phyloP scores from a whole-genome alignment of 2,888 invertebrate species.

The Lordiphosa andalusiaca region DNA sequence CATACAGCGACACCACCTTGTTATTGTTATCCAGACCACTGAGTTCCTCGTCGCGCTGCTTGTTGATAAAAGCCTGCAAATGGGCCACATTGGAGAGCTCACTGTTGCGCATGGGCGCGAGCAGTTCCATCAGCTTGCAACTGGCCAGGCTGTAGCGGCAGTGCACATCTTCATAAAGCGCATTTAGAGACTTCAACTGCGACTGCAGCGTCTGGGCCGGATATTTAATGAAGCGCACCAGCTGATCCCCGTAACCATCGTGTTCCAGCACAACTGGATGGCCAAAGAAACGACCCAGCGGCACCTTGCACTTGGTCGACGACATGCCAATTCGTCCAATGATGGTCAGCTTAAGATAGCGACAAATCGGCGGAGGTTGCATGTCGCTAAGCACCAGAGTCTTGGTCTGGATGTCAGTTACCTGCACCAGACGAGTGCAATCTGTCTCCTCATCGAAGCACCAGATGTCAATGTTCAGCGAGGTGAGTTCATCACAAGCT shows the following conservation, averaged over 20 bases:
- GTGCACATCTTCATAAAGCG: constrained; percentile 89
- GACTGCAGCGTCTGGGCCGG: constrained; percentile 77
- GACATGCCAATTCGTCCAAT: constrained; percentile 96
- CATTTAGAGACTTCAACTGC: constrained; percentile 85
- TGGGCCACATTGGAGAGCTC: constrained; percentile 91
- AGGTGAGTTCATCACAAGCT: constrained; percentile 89
- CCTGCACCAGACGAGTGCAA: constrained; percentile 90
- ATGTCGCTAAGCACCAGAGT: constrained; percentile 93
- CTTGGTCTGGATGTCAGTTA: constrained; percentile 92
- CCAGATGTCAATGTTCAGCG: constrained; percentile 95
- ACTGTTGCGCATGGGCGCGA: constrained; percentile 89
- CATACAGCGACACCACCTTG: constrained; percentile 82
- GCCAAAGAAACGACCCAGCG: constrained; percentile 95
- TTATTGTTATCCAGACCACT: constrained; percentile 80
- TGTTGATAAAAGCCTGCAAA: constrained; percentile 90
- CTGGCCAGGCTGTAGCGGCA: constrained; percentile 91
- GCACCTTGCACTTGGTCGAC: constrained; percentile 93
- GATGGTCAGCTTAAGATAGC: constrained; percentile 94
- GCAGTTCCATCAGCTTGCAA: constrained; percentile 89
- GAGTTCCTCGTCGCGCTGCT: constrained; percentile 83
- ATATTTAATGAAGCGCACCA: constrained; percentile 73
- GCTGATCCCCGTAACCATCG: constrained; percentile 80
- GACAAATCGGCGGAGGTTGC: constrained; percentile 93
- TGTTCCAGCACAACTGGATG: constrained; percentile 90
- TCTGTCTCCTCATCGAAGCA: constrained; percentile 92